These are phyloP conservation scores for Macquaria ambigua DNA, from an alignment of 2,113 vertebrate genomes.

Conservation along the genomic window DNA sequence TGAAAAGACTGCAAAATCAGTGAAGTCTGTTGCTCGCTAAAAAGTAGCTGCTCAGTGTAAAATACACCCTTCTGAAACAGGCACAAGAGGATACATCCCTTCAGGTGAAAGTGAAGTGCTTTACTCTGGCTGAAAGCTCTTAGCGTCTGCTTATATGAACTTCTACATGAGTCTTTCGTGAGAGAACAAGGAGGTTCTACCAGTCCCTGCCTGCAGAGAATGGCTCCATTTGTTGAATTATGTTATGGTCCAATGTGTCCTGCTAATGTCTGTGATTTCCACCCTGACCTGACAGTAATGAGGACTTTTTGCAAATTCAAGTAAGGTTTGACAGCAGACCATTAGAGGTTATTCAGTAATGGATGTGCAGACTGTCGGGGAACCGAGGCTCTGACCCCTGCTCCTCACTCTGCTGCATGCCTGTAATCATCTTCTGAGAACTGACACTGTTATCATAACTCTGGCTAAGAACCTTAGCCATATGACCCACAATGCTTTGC, in stretches of 20 bases:
- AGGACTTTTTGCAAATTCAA: slow-evolving; percentile 22
- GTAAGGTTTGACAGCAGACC: slow-evolving; percentile 17
- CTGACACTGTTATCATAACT: slow-evolving; percentile 1
- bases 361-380: not conserved
- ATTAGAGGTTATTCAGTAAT: slow-evolving; percentile 19
- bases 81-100: not conserved
- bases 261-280: slow-evolving; percentile 29
- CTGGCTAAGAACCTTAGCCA: not conserved
- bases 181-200: not conserved
- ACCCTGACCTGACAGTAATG: not conserved
- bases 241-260: not conserved
- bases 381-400: not conserved
- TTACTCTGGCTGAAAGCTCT: not conserved
- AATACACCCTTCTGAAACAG: not conserved
- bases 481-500: not conserved
- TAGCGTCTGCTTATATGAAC: not conserved
- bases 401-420: not conserved
- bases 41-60: not conserved
- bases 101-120: not conserved
- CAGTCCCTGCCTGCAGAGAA: not conserved
- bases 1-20: no score
- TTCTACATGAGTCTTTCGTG: not conserved
- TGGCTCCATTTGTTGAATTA: slow-evolving; percentile 12
- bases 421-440: not conserved
- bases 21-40: not conserved